Base-by-base conservation (phyloP, 1,140 invertebrate genomes). In the Potamilus streckersoni region DNA sequence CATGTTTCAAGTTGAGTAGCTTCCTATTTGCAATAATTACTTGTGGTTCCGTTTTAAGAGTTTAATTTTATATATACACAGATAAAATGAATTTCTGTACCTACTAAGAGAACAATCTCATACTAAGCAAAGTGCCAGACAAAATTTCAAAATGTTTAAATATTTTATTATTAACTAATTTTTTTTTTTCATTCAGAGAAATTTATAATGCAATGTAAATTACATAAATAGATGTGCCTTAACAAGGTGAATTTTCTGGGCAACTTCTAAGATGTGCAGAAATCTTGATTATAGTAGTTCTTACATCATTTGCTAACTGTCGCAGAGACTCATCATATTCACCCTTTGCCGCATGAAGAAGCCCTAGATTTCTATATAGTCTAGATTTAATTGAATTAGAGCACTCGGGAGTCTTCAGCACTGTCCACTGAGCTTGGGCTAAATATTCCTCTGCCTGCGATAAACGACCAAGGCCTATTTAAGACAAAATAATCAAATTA, bases 371-470 rank as follows among this genome's bases (percentile, higher is more conserved):
- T 76, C 90, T 77, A 77, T 89, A 87, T 20, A 91, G 82, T 76
- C 87, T 87, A n/a, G 88, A 90, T 78, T 87, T 85, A 72, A 91
- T 90, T 59, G 88, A 84, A 71, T 87, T 85, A 23, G 88, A 85
- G 83, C 87, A 87, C 74, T 90, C 85, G 49, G 86, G 86, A 23
- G 84, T 90, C 76, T 90, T 90, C n/a, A 90, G 69, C 0, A 90
- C 89, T 13, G 89, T 90, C 89, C 89, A 91, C 71, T 90, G 84
- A 16, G 89, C 90, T 74, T 91, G 89, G 0, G 88, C 85, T 61
- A 91, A 78, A 78, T 91, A 91, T 69, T 90, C 88, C 63, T 90
- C 89, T 27, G 89, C 89, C 74, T 91, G 88, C 17, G 82, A 74
- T 23, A 91, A 76, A 69, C 85, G 78, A 38, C 87, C 86, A 55